Evolutionary conservation across 2,113 vertebrate species (phyloP), one percentile per base, ranked within the genome.

Genomic region (Asarcornis scutulata): DNA sequence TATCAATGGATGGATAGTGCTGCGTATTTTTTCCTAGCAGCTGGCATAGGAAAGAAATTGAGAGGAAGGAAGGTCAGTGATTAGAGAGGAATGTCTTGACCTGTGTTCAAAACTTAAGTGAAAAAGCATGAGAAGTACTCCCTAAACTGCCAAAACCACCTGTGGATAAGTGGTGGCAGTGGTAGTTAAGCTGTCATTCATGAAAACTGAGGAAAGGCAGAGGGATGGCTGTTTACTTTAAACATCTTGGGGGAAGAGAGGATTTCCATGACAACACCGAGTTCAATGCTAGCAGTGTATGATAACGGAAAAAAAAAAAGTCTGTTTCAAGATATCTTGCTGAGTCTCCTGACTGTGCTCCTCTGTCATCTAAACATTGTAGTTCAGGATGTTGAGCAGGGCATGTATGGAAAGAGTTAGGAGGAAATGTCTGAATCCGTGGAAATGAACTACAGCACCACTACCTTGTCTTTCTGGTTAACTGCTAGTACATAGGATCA

Each of bases 131-230:
- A 97, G 78, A 89, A 89, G 80, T 81, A 76, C 8, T 42, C 25
- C 40, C 60, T 93, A 74, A 67, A 79, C 67, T 86, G 80, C 72
- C 72, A 73, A 84, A 97, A 72, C 42, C 71, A 95, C 92, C 88
- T 78, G 69, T 85, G 63, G 75, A 23, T 88, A 86, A 95, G 82
- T 86, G 38, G 62, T 82, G 62, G 42, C 23, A 13, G 32, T 87
- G 71, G 67, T 83, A 88, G 76, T 97, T 97, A 95, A 94, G 77
- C 89, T 95, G 95, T 96, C 95, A 93, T 96, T 96, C 95, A 87
- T 69, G 74, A 87, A 94, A 95, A 91, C 71, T 91, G 93, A 93
- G 89, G 81, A 93, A 96, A 96, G 82, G 88, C 89, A 95, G 89
- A 94, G 76, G 91, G 83, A 95, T 95, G 88, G 63, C 71, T 93